phyloP scores from a whole-genome alignment of 2,888 invertebrate species.

The Andrena camellia region DNA sequence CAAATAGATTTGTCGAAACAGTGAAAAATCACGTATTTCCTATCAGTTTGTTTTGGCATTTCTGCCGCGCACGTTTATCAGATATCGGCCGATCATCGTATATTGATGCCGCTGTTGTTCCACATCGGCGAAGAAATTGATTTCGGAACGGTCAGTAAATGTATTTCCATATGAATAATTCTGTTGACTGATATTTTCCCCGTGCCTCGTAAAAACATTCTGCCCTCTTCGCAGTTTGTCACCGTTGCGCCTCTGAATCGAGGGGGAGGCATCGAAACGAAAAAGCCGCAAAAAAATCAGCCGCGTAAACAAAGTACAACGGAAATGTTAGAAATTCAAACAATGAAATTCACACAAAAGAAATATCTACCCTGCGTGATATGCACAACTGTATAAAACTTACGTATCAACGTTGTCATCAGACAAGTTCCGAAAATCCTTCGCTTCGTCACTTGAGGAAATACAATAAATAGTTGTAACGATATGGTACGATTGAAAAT shows the following conservation, averaged over 20 bases:
- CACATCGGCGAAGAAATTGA: conserved; percentile 38
- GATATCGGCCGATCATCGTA: conserved; percentile 32
- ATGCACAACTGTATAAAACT: no score
- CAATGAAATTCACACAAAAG: not conserved
- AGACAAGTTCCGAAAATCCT: no score
- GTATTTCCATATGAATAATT: conserved; percentile 47
- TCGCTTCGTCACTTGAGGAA: no score
- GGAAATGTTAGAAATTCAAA: not conserved
- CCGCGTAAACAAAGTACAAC: not conserved
- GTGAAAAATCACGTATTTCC: conserved; percentile 1
- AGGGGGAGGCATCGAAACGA: not conserved
- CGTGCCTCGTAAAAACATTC: conserved; percentile 9
- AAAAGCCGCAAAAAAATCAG: not conserved
- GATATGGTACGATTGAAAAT: no score
- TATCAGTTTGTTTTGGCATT: conserved; percentile 20
- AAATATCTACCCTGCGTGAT: no score
- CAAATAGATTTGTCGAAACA: not conserved
- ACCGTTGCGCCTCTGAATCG: not conserved
- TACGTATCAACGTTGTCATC: no score
- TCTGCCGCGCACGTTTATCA: conserved; percentile 25
- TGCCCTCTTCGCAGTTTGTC: conserved; percentile 13
- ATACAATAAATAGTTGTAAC: no score
- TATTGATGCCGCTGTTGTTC: conserved; percentile 37
- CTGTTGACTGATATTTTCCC: conserved; percentile 22
- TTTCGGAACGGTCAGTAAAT: conserved; percentile 34